Conservation (phyloP, 2,113 vertebrate species). For the Apaloderma vittatum region DNA sequence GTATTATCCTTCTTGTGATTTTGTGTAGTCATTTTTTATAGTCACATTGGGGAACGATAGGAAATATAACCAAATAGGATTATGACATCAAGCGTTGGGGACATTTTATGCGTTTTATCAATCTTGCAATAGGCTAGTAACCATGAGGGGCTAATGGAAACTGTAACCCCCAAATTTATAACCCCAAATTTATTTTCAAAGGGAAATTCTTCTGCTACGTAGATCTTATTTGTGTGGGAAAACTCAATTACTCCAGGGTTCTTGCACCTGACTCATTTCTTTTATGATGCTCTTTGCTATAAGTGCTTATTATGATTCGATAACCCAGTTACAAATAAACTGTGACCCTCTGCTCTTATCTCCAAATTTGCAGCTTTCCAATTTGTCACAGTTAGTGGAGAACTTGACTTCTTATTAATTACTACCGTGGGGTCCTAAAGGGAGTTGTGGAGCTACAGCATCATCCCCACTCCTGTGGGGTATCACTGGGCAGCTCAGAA, state of each 20-base stretch:
- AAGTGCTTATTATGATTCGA: conserved; percentile 1
- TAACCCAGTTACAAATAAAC: conserved; percentile 43
- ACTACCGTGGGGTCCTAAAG: neutral
- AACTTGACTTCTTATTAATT: conserved; percentile 37
- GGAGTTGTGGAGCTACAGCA: neutral
- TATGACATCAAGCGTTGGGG: neutral
- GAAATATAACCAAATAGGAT: neutral
- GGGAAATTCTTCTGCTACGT: neutral
- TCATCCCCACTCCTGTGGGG: neutral
- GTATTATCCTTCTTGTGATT: neutral
- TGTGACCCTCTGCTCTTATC: conserved; percentile 40
- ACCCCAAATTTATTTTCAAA: conserved; percentile 34
- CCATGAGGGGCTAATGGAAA: neutral
- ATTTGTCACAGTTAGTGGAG: conserved; percentile 8
- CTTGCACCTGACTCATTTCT: neutral
- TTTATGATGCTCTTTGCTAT: neutral
- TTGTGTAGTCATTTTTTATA: neutral
- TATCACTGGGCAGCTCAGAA: neutral
- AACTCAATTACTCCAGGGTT: conserved; percentile 32
- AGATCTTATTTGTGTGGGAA: conserved; percentile 3
- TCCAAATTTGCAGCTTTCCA: conserved; percentile 49
- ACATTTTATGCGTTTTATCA: neutral
- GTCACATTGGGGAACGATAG: neutral
- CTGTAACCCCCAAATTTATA: neutral
- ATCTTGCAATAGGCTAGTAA: neutral